Conservation (phyloP, 2,113 vertebrate species). For the Microcebus jonahi region DNA sequence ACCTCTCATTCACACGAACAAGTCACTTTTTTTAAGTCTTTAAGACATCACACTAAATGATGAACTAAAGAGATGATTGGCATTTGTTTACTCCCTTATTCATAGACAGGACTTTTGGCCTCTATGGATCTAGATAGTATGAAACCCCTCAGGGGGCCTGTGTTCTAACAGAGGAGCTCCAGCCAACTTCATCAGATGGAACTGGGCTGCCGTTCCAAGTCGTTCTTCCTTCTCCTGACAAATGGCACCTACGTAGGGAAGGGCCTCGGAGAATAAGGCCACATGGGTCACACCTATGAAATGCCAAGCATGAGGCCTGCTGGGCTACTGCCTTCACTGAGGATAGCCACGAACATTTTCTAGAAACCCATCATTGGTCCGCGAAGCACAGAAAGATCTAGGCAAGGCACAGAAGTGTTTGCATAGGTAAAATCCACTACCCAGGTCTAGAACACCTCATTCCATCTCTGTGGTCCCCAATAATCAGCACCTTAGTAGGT, state of each 20-base stretch:
- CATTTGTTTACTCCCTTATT: neutral
- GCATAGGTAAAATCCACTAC: neutral
- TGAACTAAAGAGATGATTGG: neutral
- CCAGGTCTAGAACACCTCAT: neutral
- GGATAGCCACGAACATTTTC: neutral
- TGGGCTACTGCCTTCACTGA: neutral
- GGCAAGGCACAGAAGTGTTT: neutral
- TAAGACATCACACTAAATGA: neutral
- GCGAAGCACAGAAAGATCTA: too few relatives aligned
- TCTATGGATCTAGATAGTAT: neutral
- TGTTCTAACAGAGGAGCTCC: neutral
- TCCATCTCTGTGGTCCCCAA: neutral
- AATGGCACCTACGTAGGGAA: neutral
- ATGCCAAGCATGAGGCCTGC: neutral
- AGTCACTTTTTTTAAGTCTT: neutral
- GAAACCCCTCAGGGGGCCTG: neutral
- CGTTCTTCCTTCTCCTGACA: neutral
- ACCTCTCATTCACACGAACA: neutral
- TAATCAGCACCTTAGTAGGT: neutral
- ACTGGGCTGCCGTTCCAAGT: neutral
- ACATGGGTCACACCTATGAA: too few relatives aligned
- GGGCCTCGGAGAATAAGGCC: too few relatives aligned
- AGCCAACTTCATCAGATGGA: neutral
- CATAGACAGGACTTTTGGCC: neutral
- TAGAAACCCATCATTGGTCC: neutral